Conservation (phyloP, 2,888 invertebrate species). For the Copidosoma aretas region DNA sequence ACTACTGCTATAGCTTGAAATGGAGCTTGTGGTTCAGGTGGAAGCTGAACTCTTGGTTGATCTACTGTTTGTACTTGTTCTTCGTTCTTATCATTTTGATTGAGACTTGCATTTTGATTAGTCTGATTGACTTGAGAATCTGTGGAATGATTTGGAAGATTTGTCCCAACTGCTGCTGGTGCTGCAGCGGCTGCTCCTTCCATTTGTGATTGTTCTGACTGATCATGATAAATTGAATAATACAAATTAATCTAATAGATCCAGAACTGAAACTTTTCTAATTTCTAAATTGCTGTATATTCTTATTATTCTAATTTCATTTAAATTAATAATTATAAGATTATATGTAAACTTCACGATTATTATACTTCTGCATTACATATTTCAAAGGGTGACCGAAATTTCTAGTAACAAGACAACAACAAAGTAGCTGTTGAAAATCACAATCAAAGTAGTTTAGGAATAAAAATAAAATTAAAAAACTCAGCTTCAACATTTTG, state of each 20-base stretch:
- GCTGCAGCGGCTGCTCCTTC: conserved; percentile 7
- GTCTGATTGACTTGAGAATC: conserved; percentile 24
- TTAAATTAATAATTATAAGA: too few relatives aligned
- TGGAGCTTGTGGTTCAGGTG: conserved; percentile 25
- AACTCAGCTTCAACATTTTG: neutral
- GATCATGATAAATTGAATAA: conserved; percentile 1
- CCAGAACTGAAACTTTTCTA: conserved; percentile 9
- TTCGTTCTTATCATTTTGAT: conserved; percentile 21
- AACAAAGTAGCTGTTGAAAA: neutral
- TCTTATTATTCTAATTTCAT: too few relatives aligned
- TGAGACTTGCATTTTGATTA: conserved; percentile 19
- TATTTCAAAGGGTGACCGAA: too few relatives aligned
- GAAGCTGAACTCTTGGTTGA: conserved; percentile 15
- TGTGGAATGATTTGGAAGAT: conserved; percentile 23
- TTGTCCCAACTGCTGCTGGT: conserved; percentile 17
- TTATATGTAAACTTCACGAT: too few relatives aligned
- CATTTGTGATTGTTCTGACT: conserved; percentile 24
- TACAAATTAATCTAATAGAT: neutral
- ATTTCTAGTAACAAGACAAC: neutral
- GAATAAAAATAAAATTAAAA: neutral
- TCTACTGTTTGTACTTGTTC: conserved; percentile 5
- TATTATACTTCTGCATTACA: too few relatives aligned
- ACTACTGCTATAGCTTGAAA: conserved; percentile 16
- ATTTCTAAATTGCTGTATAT: too few relatives aligned
- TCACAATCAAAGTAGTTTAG: neutral